A percentile compares a stretch with the other conserved stretches of the same genome.
Conservation (phyloP, 2,113 vertebrate species). For the Carollia perspicillata region DNA sequence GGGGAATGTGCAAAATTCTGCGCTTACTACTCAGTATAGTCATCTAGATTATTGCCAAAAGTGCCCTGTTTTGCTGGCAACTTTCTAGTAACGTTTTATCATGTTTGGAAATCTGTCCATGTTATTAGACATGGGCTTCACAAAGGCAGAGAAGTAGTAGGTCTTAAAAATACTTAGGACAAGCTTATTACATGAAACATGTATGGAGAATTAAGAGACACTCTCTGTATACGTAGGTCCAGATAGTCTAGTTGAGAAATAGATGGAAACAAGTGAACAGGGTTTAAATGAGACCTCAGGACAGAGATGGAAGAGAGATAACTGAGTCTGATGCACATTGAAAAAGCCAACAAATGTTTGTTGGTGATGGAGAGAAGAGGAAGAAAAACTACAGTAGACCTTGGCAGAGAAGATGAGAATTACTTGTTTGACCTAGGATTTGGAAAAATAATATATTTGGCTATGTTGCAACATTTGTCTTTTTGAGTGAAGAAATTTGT, state of each 20-base stretch:
- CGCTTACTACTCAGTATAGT: background rate
- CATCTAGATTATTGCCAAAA: background rate
- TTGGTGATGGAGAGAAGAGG: background rate
- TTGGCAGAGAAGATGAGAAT: slow-evolving; percentile 16
- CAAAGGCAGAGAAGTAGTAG: background rate
- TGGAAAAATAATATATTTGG: slow-evolving; percentile 13
- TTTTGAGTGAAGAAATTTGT: slow-evolving; percentile 17
- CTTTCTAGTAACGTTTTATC: background rate
- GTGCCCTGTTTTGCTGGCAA: background rate
- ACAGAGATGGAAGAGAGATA: background rate
- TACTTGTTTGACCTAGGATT: slow-evolving; percentile 24
- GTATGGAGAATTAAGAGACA: background rate
- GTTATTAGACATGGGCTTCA: background rate
- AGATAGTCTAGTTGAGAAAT: background rate
- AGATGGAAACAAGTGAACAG: background rate
- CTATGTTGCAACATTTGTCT: slow-evolving; percentile 14
- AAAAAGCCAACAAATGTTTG: background rate
- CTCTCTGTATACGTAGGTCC: background rate
- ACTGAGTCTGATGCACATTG: background rate
- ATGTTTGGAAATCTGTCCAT: background rate
- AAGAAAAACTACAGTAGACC: background rate
- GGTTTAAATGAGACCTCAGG: background rate
- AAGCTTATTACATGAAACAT: background rate
- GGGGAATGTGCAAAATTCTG: background rate
- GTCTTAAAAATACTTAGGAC: background rate